Base-by-base conservation (phyloP, 1,140 invertebrate species). In the Papilio machaon region DNA sequence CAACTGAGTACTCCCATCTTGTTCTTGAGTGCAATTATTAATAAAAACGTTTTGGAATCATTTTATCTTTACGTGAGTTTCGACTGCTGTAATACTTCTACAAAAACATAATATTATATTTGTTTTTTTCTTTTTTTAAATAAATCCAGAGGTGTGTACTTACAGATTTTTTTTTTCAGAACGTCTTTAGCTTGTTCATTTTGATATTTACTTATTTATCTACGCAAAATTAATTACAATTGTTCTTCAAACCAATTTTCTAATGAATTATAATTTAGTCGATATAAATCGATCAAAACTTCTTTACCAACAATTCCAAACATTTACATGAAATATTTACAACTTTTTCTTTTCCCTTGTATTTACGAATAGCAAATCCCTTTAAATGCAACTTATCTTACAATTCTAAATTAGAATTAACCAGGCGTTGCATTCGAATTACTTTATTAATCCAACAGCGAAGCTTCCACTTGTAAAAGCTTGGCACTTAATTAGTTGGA, bases 401-500 rank as follows among this genome's bases (percentile, higher is more conserved):
- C 58, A 23, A 30, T 30, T 70, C 30, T 35, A 35, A 15, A 35
- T 30, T 35, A 13, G 10, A 67, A 67, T 70, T 35, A 70, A 70
- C 64, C 64, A 70, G 30, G 23, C 30, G 64, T 70, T 17, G 52
- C 17, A 35, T 70, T 35, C 30, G 30, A 70, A 70, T 38, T 35
- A 70, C 11, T 70, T 70, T 38, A 35, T 70, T 70, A 70, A 70
- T 70, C 13, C 64, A 70, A 70, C 60, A 64, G 60, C 64, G 64
- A 70, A 15, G 64, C 64, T 70, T 70, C 64, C 64, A 70, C 64
- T 70, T 70, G 64, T 70, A 70, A 38, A 70, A 70, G 64, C 30
- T 70, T 70, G 64, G 64, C 64, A 70, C 64, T 70, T 70, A 70
- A 70, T 70, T 70, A 70, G 60, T 11, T 64, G 60, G 30, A 64